Percentiles rank a stretch among this genome's conserved stretches.
phyloP scores from a whole-genome alignment of 2,888 invertebrate genomes.

The Heteromurus nitidus region DNA sequence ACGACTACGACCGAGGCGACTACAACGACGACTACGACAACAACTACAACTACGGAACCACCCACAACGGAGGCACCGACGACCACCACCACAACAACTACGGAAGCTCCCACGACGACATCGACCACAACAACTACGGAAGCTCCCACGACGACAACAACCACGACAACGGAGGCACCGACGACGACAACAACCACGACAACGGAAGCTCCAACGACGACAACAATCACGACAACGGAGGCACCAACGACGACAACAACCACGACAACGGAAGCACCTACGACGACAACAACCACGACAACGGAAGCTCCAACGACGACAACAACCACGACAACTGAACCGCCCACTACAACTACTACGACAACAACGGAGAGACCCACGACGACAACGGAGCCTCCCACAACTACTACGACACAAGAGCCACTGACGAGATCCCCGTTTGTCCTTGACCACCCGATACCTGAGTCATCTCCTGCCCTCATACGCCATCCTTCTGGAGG shows the following conservation, averaged over 20 bases:
- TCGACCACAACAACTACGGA: neutral
- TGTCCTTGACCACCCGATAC: neutral
- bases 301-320: neutral
- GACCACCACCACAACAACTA: neutral
- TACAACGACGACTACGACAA: neutral
- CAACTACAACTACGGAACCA: neutral
- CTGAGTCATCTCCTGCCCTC: too few relatives aligned
- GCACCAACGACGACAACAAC: constrained; percentile 8
- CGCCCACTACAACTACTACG: neutral
- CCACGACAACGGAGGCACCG: constrained; percentile 1
- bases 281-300: constrained; percentile 11
- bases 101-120: neutral
- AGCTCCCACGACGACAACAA: neutral
- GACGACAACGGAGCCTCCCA: neutral
- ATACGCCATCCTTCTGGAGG: too few relatives aligned
- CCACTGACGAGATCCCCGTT: neutral
- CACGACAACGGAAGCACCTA: neutral
- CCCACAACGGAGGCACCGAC: neutral
- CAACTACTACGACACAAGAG: neutral
- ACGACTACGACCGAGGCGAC: neutral
- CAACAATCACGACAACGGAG: neutral
- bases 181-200: neutral
- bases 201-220: constrained; percentile 1
- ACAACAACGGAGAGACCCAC: neutral
- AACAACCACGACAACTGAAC: neutral